Evolutionary conservation across 2,797 vertebrate genomes (phyloP), one percentile per base, ranked within the genome.

Genomic region (Mus spretus): DNA sequence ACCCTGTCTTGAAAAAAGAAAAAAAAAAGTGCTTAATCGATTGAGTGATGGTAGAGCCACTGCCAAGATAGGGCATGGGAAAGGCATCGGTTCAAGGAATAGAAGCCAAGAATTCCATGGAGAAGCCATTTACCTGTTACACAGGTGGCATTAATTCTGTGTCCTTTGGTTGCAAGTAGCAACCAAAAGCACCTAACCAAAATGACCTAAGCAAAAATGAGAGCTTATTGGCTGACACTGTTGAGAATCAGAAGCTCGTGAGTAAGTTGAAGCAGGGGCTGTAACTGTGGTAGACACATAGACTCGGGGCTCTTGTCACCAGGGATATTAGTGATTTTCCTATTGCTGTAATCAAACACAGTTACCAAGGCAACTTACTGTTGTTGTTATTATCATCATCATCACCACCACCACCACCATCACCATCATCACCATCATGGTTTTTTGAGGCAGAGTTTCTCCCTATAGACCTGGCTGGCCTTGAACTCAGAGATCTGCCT

Each of bases 131-230:
- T 83, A 40, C 12, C 14, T 94, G 63, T 40, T 55, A n/a, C 9
- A 50, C 37, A 61, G 40, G 13, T 44, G 37, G 1, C 17, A 61
- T 59, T 84, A 20, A 67, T 84, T 90, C 67, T 14, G 9, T 74
- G 55, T 83, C 59, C 90, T 67, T 95, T 55, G 40, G 55, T 82
- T 85, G 4, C n/a, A 82, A 88, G 72, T 74, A 15, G 93, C 44
- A 47, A 47, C 44, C n/a, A n/a, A n/a, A n/a, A n/a, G n/a, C n/a
- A n/a, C n/a, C n/a, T n/a, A n/a, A n/a, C n/a, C n/a, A n/a, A n/a
- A n/a, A n/a, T n/a, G 37, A 40, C 37, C 37, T 40, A 93, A 85
- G 59, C n/a, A 80, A 89, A 96, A 81, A 59, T 44, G 82, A 53
- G 50, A 84, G 84, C 11, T 85, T 85, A 44, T 24, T 67, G 63